These are phyloP conservation scores for Argyra leucocephala DNA, from an alignment of 2,888 invertebrate species.

Conservation along the genomic window DNA sequence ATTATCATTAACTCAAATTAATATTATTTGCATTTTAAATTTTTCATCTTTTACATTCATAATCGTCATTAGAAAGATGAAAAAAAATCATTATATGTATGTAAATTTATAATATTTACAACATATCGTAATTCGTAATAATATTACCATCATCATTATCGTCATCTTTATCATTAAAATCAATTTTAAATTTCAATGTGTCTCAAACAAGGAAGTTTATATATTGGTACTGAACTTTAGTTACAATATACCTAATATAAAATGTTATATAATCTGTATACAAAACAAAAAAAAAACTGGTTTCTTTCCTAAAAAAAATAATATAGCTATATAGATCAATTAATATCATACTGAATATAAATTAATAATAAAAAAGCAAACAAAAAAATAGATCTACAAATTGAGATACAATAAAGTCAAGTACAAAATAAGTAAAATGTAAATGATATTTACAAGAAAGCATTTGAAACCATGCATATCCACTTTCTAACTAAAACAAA, in stretches of 20 bases:
- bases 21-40: too few species aligned
- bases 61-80: too few species aligned
- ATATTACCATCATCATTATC: too few species aligned
- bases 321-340: not conserved
- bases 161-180: too few species aligned
- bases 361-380: not conserved
- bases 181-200: too few species aligned
- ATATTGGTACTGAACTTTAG: conserved; percentile 2
- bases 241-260: not conserved
- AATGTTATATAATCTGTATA: not conserved
- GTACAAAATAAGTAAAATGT: not conserved
- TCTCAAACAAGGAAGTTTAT: not conserved
- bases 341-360: not conserved
- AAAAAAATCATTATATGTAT: too few species aligned
- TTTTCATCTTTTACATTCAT: too few species aligned
- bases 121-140: too few species aligned
- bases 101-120: too few species aligned
- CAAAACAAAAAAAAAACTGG: not conserved
- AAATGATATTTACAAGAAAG: not conserved
- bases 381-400: not conserved
- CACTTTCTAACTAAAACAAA: not conserved
- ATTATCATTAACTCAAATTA: too few species aligned
- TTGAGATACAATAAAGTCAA: not conserved
- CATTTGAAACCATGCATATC: not conserved
- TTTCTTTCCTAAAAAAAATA: not conserved